Base-by-base conservation (phyloP, 2,888 invertebrate genomes). In the Diachrysia chrysitis region DNA sequence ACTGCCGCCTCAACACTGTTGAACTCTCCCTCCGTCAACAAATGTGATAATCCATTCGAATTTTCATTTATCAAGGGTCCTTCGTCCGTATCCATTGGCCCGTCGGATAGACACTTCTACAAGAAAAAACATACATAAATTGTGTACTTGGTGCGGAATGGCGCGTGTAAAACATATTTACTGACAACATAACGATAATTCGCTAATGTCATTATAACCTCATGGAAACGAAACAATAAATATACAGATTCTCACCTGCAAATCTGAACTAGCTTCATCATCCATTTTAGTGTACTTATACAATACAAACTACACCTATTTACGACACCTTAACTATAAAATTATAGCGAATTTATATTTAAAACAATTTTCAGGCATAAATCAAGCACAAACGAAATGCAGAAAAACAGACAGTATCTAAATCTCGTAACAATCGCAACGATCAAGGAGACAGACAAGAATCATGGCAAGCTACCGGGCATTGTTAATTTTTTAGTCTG, bases 41-140 rank as follows among this genome's bases (percentile, higher is more conserved):
- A 86, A 85, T 95, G 94, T 10, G 95, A 94, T 63, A 94, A 81
- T 9, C 95, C 95, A 76, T 94, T 95, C 1, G 95, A 95, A 74
- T 94, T 95, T 78, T 95, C 95, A 70, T 95, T 93, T 58, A 93
- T 95, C 61, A 94, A 73, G 16, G 94, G 93, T 1, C 94, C 94
- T 79, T 95, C 95, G 66, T 95, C 95, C 14, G 93, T 92, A 69
- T 95, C 95, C 94, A 95, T 94, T 12, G 89, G 89, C 23, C 87
- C 91, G 37, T 93, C 93, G 17, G 93, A 87, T 74, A 93, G 79
- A 79, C 92, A 92, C 78, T 94, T 95, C 95, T 95, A 87, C 42
- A 91, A 90, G 62, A 69, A 77, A 65, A 66, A 7, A 57, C n/a
- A n/a, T n/a, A 67, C 4, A 9, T 14, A 35, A 54, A 29, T 42